phyloP scores from a whole-genome alignment of 2,888 invertebrate species.

The Tachina fera region DNA sequence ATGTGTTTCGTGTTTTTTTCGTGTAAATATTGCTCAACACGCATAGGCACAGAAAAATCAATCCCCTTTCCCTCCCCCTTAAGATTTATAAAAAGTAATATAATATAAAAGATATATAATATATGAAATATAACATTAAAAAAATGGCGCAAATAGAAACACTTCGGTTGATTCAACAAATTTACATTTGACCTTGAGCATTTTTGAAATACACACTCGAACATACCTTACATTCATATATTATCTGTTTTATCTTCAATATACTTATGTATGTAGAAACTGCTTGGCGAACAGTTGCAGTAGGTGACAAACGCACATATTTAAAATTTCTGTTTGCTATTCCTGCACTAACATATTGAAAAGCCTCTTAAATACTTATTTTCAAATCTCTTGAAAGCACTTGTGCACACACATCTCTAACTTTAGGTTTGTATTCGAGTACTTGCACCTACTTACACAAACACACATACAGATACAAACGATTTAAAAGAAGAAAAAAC shows the following conservation, averaged over 20 bases:
- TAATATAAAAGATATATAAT: too few species aligned
- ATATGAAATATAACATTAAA: too few species aligned
- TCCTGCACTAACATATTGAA: constrained; percentile 31
- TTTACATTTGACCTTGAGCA: constrained; percentile 29
- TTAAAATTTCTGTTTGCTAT: constrained; percentile 27
- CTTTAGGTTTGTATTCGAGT: not conserved
- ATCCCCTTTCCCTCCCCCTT: too few species aligned
- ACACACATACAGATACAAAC: not conserved
- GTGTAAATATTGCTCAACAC: too few species aligned
- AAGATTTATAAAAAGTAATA: too few species aligned
- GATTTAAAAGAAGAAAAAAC: not conserved
- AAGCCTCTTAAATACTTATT: constrained; percentile 61
- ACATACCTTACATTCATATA: not conserved
- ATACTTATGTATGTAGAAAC: not conserved
- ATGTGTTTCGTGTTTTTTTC: too few species aligned
- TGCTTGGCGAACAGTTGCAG: constrained; percentile 1
- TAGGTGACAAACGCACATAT: not conserved
- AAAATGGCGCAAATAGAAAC: not conserved
- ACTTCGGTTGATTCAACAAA: not conserved
- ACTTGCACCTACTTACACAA: not conserved
- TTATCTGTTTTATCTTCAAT: not conserved
- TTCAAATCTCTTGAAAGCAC: constrained; percentile 53
- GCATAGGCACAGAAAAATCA: too few species aligned
- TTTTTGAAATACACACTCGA: not conserved
- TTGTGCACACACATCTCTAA: constrained; percentile 42